Percentiles rank a stretch among this genome's conserved stretches.
Evolutionary conservation across 1,140 invertebrate species (phyloP).

Genomic region (Harlomillsia oculata): DNA sequence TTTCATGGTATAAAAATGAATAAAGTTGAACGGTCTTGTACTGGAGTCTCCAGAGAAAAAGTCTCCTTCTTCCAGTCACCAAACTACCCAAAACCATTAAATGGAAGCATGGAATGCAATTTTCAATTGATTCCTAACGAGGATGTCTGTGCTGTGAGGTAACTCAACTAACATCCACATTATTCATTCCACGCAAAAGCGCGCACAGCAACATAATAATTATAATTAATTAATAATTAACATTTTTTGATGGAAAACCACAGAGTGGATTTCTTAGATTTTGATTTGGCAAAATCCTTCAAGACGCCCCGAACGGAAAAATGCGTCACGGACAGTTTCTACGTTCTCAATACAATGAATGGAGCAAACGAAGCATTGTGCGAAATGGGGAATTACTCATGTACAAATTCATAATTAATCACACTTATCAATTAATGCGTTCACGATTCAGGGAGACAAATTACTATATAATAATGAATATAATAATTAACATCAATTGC

Average conservation of each 20-base stretch:
- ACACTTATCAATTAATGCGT: neutral
- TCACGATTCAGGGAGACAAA: neutral
- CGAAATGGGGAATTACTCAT: constrained; percentile 39
- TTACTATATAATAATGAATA: neutral
- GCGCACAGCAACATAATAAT: neutral
- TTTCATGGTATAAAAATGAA: neutral
- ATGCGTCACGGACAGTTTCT: constrained; percentile 37
- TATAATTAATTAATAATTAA: neutral
- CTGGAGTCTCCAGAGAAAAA: constrained; percentile 37
- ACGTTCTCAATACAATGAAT: constrained; percentile 39
- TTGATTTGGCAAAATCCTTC: constrained; percentile 8
- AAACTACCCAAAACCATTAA: constrained; percentile 35
- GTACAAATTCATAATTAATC: constrained; percentile 17
- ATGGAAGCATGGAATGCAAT: constrained; percentile 39
- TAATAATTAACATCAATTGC: neutral
- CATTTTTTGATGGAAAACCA: neutral
- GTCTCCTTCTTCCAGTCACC: constrained; percentile 39
- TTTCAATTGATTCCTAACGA: constrained; percentile 37
- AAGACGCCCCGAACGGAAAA: constrained; percentile 13
- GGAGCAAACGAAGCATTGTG: constrained; percentile 39
- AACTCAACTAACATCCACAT: neutral
- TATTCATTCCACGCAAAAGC: neutral
- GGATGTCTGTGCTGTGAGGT: constrained; percentile 39
- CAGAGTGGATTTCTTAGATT: constrained; percentile 25
- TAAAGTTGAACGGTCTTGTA: constrained; percentile 38